Evolutionary conservation across 2,888 invertebrate genomes (phyloP).

Genomic region (Melipona beecheii): DNA sequence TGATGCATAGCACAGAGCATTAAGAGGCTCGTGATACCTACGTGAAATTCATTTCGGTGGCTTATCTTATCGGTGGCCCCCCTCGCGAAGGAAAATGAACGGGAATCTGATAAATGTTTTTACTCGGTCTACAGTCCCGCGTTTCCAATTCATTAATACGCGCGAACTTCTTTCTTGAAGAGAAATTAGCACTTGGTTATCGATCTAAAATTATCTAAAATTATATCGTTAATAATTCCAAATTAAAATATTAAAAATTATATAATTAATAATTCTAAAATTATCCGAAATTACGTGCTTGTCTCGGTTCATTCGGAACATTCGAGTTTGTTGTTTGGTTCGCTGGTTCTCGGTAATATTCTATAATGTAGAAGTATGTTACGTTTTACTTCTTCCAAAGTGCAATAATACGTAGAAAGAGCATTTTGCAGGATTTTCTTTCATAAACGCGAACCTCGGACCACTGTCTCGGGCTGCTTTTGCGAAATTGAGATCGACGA

Average conservation of each 20-base stretch:
- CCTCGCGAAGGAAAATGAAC: neutral
- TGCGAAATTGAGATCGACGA: neutral
- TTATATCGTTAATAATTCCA: too few relatives aligned
- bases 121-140: neutral
- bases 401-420: neutral
- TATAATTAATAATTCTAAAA: too few relatives aligned
- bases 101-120: slow-evolving; percentile 6
- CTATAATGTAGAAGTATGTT: neutral
- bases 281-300: neutral
- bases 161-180: neutral
- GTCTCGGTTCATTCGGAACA: neutral
- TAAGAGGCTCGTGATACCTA: neutral
- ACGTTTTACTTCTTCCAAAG: neutral
- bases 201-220: too few relatives aligned
- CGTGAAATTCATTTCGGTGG: neutral
- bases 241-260: too few relatives aligned
- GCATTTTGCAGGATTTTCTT: neutral
- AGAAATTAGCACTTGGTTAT: neutral
- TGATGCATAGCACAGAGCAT: neutral
- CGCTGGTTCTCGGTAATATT: neutral
- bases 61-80: slow-evolving; percentile 10
- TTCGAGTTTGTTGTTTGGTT: neutral
- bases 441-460: neutral
- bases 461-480: neutral
- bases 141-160: neutral